Base-by-base conservation (phyloP, 2,888 invertebrate species). In the Cephus spinipes region DNA sequence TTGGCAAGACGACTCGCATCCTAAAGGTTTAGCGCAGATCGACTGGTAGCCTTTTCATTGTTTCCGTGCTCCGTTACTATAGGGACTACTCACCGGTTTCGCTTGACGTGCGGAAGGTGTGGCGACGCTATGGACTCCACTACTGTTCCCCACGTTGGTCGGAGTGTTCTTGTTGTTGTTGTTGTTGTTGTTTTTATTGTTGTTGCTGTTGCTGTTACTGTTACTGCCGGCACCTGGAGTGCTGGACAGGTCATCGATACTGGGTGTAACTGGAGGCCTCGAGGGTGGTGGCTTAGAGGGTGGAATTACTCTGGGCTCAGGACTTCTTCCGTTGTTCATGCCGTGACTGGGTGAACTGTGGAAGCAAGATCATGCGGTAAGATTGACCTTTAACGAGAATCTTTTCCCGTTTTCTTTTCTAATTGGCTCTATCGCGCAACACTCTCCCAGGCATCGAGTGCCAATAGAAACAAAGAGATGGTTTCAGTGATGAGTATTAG, bases 211-310 rank as follows among this genome's bases (percentile, higher is more conserved):
- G 76, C 78, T 83, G 68, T 83, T 80, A 75, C 80, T 80, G 79
- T 83, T 86, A 81, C 85, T 87, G 68, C 73, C 86, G 31, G 82
- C 83, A 15, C 75, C 79, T 75, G 85, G 69, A 75, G 74, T 82
- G 76, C 68, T 83, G 33, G 76, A 76, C 34, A 68, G 36, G 32
- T 79, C 79, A 78, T 89, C 89, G 79, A 85, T 86, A 77, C 86
- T 89, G 73, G 91, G 90, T 68, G 88, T 87, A 80, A 91, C 86
- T 35, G 91, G 90, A 55, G 91, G 91, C 74, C 91, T 86, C 55
- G 90, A 90, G 69, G 91, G 90, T 69, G 91, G 89, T 30, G 91
- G 91, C 79, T 91, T 91, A 75, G 90, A 90, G 23, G 91, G 91
- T 68, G 91, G 91, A 76, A 87, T 83, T 31, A 85, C 85, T 78